Evolutionary conservation across 2,888 invertebrate species (phyloP), one percentile per base, ranked within the genome.

Genomic region (Rhyacophila evoluta): DNA sequence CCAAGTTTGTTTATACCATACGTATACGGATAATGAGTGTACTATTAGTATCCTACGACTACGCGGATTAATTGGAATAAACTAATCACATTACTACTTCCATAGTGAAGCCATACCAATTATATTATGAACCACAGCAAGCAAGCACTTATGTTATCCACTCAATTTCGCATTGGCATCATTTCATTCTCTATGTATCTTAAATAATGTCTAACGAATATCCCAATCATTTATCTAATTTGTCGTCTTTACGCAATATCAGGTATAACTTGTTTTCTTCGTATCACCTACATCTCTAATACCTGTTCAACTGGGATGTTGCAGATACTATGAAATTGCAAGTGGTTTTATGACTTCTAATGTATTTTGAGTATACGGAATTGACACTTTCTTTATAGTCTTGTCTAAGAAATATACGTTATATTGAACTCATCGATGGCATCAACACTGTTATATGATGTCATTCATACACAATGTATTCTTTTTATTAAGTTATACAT

Each of bases 201-300:
- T 5, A 1, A 41, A 15, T 6, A 41, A 6, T 41, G 12, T 6
- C 1, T 6, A 25, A 1, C 8, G 1, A 55, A 55, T 55, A 55
- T 19, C 25, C 55, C 19, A 55, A 19, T 55, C 55, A 55, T 10
- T 8, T 19, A 1, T 5, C 55, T 1, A 55, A 25, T 55, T 55
- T 19, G 5, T 41, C 12, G 15, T 41, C 12, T 41, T 15, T 8
- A 55, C 55, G 8, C 55, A 55, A 55, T 55, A 55, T 55, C 55
- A 19, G 55, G 55, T 55, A 55, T 55, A 55, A 55, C 55, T 55
- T 19, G 55, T 55, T 55, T 19, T 55, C 25, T 19, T 55, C 55
- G 15, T 55, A 10, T 55, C 19, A 25, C 55, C 19, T 55, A 55
- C 25, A 55, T 55, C 19, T 55, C 19, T 19, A 25, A 55, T 25